Evolutionary conservation across 2,113 vertebrate genomes (phyloP), one percentile per base, ranked within the genome.

Genomic region (Promerops cafer): DNA sequence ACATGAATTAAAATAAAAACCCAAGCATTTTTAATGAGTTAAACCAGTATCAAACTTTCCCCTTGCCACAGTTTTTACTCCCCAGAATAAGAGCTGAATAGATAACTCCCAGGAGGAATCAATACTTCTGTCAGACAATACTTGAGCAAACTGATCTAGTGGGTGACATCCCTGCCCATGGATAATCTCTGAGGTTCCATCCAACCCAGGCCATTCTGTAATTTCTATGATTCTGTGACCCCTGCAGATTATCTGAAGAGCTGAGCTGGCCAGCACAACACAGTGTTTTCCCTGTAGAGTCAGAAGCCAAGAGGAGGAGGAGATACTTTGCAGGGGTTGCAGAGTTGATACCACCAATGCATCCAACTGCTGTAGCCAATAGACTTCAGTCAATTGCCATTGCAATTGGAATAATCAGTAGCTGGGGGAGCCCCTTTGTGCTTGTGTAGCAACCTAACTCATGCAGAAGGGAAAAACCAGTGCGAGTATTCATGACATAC

Each of bases 261-360:
- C 33, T 2, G 19, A 50, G 39, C 56, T 1, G 4, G 30, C 27
- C 19, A 56, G 52, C 5, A 52, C 4, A 61, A 64, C 24, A 9
- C 1, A 54, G 22, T 0, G 3, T 6, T 53, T 69, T 33, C 37
- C 74, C 17, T 6, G 2, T 0, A 18, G 4, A 33, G 28, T 0
- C 12, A 6, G 40, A 17, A 70, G 61, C 15, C 4, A 9, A 75
- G 37, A 50, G 23, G 5, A 54, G 12, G 22, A 89, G 19, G 15
- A 78, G 33, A 60, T 4, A 18, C 28, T 47, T 40, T 39, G 16
- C 60, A 78, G 33, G 2, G 7, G 18, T 57, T 40, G 50, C n/a
- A 57, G 61, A 44, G 9, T 5, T 76, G 23, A 63, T 21, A 68
- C 22, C 31, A 49, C 59, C 69, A 90, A 75, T 3, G 4, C 21